Base-by-base conservation (phyloP, 1,140 invertebrate species). In the Mylabris phalerata region DNA sequence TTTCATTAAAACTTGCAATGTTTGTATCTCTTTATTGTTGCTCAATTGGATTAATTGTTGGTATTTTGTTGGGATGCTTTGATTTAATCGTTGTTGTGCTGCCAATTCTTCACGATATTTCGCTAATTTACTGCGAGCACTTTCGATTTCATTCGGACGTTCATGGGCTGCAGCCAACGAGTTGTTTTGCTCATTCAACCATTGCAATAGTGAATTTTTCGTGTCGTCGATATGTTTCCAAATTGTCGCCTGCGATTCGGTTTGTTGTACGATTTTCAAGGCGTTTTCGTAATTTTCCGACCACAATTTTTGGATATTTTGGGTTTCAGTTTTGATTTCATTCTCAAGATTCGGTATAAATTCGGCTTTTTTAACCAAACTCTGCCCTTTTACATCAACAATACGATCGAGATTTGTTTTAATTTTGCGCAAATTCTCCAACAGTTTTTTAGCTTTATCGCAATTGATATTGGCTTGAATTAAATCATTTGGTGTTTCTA, bases 161-260 rank as follows among this genome's bases (percentile, higher is more conserved):
- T 87, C 83, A 26, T 85, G 81, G 55, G 88, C 86, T 68, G 86
- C 83, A 26, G 83, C 83, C 3, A 96, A 75, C 26, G 81, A 82
- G 64, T 85, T 82, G 60, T 87, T 86, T 6, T 89, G 93, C 63
- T 90, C 85, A 57, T 81, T 84, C 3, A 95, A 69, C 95, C 95
- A 98, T 32, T 82, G 82, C 0, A 88, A 74, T 10, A 96, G 77
- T 69, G 93, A 89, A 62, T 88, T 85, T 68, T 90, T 92, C 0
- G 85, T 83, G 60, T 91, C 88, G 54, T 93, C 87, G 4, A 96
- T 88, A 73, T 95, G 91, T 63, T 92, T 90, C 92, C 93, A 95
- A 47, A 95, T 87, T 4, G 92, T 86, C 0, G 88, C 77, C 72
- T 95, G 91, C 1, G 91, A 89, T 73, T 97, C 93, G 43, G 90